These are phyloP conservation scores for Drosophila nikananu DNA, from an alignment of 1,140 invertebrate species.

Conservation along the genomic window DNA sequence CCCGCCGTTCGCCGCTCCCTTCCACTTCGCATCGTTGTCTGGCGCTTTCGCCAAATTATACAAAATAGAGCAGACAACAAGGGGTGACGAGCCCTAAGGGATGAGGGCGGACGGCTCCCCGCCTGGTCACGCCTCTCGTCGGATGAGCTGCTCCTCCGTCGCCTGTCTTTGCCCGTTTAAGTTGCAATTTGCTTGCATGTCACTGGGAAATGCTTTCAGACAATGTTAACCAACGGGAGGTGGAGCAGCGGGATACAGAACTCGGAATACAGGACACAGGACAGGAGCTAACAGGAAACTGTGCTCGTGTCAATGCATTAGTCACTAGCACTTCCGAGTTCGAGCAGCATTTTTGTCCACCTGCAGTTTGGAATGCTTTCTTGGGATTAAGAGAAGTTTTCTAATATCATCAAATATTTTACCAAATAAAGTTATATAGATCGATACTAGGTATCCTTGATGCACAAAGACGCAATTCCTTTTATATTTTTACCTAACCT, in stretches of 20 bases:
- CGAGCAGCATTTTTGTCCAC: slow-evolving; percentile 7
- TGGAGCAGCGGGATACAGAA: neutral
- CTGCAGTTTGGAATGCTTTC: neutral
- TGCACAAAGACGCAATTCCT: too few species aligned
- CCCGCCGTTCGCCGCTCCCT: slow-evolving; percentile 10
- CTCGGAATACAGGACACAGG: neutral
- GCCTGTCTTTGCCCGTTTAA: slow-evolving; percentile 70
- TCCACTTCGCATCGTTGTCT: slow-evolving; percentile 39
- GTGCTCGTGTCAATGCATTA: slow-evolving; percentile 34
- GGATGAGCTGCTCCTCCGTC: slow-evolving; percentile 14
- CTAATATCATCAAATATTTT: too few species aligned
- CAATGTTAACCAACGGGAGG: slow-evolving; percentile 56
- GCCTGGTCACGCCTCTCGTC: slow-evolving; percentile 38
- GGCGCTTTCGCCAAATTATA: slow-evolving; percentile 73
- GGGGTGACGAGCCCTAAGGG: slow-evolving; percentile 6
- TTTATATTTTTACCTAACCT: too few species aligned
- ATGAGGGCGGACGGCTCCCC: slow-evolving; percentile 12
- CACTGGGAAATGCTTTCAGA: slow-evolving; percentile 79
- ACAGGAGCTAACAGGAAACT: slow-evolving; percentile 29
- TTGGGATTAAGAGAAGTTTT: too few species aligned
- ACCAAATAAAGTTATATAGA: too few species aligned
- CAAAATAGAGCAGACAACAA: slow-evolving; percentile 62
- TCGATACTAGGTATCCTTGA: too few species aligned
- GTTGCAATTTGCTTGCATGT: slow-evolving; percentile 81
- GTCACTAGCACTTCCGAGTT: slow-evolving; percentile 18